A percentile compares a stretch with the other conserved stretches of the same genome.
phyloP scores from a whole-genome alignment of 2,113 vertebrate genomes.

The Podarcis muralis region DNA sequence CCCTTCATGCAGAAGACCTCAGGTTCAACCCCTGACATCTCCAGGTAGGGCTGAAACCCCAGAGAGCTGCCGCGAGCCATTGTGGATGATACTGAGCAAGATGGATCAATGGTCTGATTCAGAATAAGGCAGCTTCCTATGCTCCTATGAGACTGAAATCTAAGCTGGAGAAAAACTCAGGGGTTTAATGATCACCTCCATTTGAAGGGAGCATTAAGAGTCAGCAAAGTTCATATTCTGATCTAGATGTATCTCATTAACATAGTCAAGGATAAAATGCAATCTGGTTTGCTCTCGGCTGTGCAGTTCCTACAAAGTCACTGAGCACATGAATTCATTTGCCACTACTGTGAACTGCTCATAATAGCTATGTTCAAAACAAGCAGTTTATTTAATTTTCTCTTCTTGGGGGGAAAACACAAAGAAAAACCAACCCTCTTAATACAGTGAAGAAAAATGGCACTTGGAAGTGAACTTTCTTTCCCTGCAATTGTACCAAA shows the following conservation, averaged over 20 bases:
- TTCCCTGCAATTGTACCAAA: not conserved
- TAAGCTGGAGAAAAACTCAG: not conserved
- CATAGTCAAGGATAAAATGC: constrained; percentile 6
- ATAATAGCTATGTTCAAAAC: not conserved
- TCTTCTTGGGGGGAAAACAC: not conserved
- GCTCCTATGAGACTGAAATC: not conserved
- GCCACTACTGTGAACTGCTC: not conserved
- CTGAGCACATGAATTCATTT: constrained; percentile 21
- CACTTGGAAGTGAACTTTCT: not conserved
- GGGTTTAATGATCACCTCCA: not conserved
- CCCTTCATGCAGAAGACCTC: no score
- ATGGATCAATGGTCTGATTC: no score
- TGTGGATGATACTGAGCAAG: no score
- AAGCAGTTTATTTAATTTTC: not conserved
- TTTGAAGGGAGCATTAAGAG: not conserved
- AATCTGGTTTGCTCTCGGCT: constrained; percentile 41
- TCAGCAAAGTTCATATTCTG: not conserved
- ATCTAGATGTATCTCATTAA: constrained; percentile 10
- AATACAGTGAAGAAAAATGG: not conserved
- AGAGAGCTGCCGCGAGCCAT: no score
- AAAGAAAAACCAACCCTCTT: constrained; percentile 1
- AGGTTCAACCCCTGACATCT: no score
- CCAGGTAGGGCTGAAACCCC: no score
- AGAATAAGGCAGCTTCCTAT: no score
- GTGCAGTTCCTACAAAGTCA: constrained; percentile 12